Evolutionary conservation across 2,113 vertebrate genomes (phyloP).

Genomic region (Patagioenas fasciata): DNA sequence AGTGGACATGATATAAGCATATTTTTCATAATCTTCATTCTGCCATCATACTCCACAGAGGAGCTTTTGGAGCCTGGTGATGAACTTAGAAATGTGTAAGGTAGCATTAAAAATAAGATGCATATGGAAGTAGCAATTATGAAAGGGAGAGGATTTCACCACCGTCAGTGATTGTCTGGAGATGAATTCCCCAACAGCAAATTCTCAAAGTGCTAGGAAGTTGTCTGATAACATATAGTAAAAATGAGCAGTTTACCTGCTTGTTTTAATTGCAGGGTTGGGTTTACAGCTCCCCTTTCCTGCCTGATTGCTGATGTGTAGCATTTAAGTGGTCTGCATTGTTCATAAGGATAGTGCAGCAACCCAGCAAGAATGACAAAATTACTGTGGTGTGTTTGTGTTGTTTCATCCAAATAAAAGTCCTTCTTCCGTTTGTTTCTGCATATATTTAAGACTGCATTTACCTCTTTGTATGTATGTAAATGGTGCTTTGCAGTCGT

Average conservation of each 20-base stretch:
- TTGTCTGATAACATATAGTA: not conserved
- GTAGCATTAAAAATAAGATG: not conserved
- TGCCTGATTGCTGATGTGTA: not conserved
- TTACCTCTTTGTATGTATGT: not conserved
- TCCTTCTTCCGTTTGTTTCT: not conserved
- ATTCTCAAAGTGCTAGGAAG: not conserved
- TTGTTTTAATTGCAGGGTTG: not conserved
- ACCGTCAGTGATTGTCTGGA: fast-evolving
- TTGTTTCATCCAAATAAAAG: not conserved
- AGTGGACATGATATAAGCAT: not conserved
- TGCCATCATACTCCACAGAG: not conserved
- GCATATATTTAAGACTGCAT: not conserved
- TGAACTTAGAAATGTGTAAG: not conserved
- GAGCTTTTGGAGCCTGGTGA: not conserved
- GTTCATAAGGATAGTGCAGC: not conserved
- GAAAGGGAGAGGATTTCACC: not conserved
- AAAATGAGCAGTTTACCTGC: not conserved
- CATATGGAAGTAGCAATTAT: not conserved
- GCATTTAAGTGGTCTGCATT: not conserved
- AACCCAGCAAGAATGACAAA: not conserved
- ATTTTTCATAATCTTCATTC: not conserved
- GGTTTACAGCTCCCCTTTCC: not conserved
- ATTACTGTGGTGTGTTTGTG: not conserved
- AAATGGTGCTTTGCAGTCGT: not conserved
- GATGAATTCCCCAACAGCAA: not conserved